Base-by-base conservation (phyloP, 2,888 invertebrate species). In the Neuroscelio doddi region DNA sequence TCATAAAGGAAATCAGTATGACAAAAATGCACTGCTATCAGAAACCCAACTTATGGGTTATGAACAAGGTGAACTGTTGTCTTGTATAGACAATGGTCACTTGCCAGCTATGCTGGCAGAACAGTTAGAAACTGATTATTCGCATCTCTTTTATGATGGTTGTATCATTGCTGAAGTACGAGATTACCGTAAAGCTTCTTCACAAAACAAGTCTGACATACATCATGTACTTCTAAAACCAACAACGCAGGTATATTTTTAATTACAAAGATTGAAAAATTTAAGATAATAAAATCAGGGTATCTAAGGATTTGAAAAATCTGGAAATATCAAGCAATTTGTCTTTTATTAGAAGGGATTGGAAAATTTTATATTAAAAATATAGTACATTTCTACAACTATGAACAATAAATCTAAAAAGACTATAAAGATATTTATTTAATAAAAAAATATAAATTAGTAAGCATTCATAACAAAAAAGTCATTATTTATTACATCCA, bases 101-200 rank as follows among this genome's bases (percentile, higher is more conserved):
- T 86, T 97, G 81, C 97, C 97, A 45, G 93, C 95, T 64, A 90
- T 93, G 80, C 87, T 97, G 57, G 88, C 94, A 65, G 95, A 96
- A 83, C 86, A 96, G 71, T 86, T 97, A 64, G 95, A 94, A 81
- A 88, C 91, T 5, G 92, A 93, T 80, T 91, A 94, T 81, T 92
- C 93, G 47, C 92, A 93, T 85, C 88, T 97, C 63, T 94, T 95
- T 86, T 95, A 96, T 85, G 93, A 92, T 74, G 96, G 96, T 66
- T 95, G 96, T 86, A 92, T 97, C 68, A 93, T 96, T 81, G 94
- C 93, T 74, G 94, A 96, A 88, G 90, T 97, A 76, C 89, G 95
- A 78, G 96, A 97, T 86, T 94, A 93, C 83, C 89, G 96, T 80
- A 93, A 92, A 86, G 90, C 91, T 72, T 92, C 91, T 86, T 91